Evolutionary conservation across 35 echinoderm and acorn worm species (phyloP), one percentile per base, ranked within the genome.

Genomic region (Anneissia japonica): DNA sequence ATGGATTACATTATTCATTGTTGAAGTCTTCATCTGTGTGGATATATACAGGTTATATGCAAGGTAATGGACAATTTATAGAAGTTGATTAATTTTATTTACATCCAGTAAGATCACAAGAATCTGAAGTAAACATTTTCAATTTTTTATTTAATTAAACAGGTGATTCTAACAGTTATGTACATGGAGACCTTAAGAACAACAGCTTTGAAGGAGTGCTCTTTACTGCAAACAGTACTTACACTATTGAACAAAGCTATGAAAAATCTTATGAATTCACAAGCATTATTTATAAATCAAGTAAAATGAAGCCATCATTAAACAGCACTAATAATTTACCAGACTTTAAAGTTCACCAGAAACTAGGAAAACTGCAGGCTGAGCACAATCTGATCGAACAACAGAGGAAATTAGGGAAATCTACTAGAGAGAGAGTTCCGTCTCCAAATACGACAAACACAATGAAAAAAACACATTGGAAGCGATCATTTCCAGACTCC

Each of bases 181-280:
- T 83, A 37, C 30, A 39, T 82, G 87, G 79, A 11, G 32, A 56
- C 35, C 73, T 89, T 73, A 78, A 74, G 16, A 74, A 89, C 31
- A 79, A 79, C 55, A 38, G 46, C n/a, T 89, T 89, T 74, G 79
- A 82, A 36, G 79, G 87, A 21, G 40, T 82, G 12, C 73, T 89
- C 32, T 74, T 74, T 33, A 82, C 79, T 30, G 21, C 4, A n/a
- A 38, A 81, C 10, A 79, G 81, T 37, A 81, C 21, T 51, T 89
- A 73, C 55, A 43, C 35, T 79, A 73, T 89, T 17, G 87, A 89
- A 43, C 87, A 46, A 31, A 4, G 12, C 38, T 11, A 3, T 39
- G n/a, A 39, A 36, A 36, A 81, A 36, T 79, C 35, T 9, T 3
- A 4, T 30, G 26, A 9, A 33, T 30, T 77, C 19, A 37, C 1